Evolutionary conservation across 2,797 vertebrate genomes (phyloP).

Genomic region (Buceros bicornis): DNA sequence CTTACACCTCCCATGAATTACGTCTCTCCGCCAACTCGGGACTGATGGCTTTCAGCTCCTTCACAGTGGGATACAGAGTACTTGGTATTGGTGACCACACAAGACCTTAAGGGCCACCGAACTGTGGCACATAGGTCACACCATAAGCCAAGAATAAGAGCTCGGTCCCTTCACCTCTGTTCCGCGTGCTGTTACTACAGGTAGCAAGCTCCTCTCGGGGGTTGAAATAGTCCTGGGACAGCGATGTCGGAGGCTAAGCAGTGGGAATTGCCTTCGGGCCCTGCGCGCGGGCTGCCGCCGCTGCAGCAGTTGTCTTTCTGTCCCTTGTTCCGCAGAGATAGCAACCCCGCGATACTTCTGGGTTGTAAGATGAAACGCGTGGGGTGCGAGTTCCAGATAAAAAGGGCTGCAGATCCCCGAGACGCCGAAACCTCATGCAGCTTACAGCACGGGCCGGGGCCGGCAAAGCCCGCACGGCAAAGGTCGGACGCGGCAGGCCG

Average conservation of each 20-base stretch:
- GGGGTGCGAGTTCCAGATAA: neutral
- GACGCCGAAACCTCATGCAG: too few relatives aligned
- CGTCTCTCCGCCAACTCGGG: neutral
- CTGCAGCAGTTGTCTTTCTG: neutral
- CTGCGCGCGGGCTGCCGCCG: neutral
- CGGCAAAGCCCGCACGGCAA: neutral
- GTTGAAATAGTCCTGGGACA: too few relatives aligned
- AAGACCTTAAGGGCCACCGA: neutral
- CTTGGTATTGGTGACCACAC: neutral
- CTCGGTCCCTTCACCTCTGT: neutral
- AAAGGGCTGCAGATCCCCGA: neutral
- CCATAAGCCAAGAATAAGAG: neutral
- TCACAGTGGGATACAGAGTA: neutral
- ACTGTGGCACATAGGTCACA: neutral
- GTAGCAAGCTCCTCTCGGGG: neutral
- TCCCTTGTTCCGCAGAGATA: neutral
- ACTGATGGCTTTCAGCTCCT: neutral
- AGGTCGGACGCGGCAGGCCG: too few relatives aligned
- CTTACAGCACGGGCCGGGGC: neutral
- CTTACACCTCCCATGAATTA: neutral
- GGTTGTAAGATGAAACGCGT: neutral
- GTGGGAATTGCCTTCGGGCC: neutral
- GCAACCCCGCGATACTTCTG: neutral
- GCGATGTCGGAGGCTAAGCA: fast-evolving
- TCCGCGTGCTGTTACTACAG: neutral